Base-by-base conservation (phyloP, 2,797 vertebrate genomes). In the Urosaurus nigricauda region DNA sequence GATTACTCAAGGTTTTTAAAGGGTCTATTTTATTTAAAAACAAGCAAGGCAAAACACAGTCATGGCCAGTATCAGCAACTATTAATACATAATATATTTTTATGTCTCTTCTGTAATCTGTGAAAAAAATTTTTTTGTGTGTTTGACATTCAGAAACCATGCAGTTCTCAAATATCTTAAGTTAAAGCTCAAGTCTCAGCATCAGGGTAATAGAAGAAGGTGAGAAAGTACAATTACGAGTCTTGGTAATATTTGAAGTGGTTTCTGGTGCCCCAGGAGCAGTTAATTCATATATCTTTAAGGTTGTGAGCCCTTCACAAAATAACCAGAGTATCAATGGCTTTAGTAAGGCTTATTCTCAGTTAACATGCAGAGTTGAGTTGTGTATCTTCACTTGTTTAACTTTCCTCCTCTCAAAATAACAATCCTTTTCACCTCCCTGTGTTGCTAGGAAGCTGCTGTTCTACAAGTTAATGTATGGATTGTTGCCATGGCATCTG, bases 401-500 rank as follows among this genome's bases (percentile, higher is more conserved):
- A 24, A 35, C 29, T 79, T 4, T 35, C 1, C 2, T 37, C 11
- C 29, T 47, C n/a, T 19, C 32, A 35, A 68, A 77, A 77, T 63
- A 63, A 77, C 26, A 1, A 40, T 53, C 13, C 43, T 53, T 32
- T 47, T 56, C 17, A 26, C 80, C 37, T 43, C n/a, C 24, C 17
- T 73, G 60, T 37, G 43, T 37, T 86, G 75, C 43, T 86, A 68
- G 77, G 83, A 87, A 56, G 63, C 43, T 70, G 24, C 60, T 68
- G 12, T 53, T 79, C 6, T 19, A 17, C 6, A 29, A n/a, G 26
- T 77, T 87, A 40, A 51, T 87, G 35, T 53, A 47, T 68, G 65
- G 47, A 32, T 79, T 29, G 75, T 79, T 68, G 43, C 75, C 43
- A 86, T 79, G 40, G 43, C 40, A 51, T 19, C 47, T n/a, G 37